These are phyloP conservation scores for Aphaenogaster ashmeadi DNA, from an alignment of 1,140 invertebrate species.

Conservation along the genomic window DNA sequence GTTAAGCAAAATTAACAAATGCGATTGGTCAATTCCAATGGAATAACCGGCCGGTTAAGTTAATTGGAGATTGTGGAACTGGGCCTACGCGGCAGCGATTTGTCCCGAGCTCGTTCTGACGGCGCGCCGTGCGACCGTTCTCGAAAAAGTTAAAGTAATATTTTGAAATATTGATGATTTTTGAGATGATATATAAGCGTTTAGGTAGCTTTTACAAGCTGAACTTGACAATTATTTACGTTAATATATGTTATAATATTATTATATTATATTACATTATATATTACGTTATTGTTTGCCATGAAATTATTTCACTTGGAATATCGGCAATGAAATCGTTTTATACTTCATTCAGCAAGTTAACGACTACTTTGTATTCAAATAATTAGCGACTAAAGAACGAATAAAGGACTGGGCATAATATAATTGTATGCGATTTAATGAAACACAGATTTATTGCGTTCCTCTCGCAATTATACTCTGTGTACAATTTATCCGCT, in stretches of 20 bases:
- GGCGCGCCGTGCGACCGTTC: too few relatives aligned
- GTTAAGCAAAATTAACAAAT: too few relatives aligned
- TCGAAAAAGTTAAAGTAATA: too few relatives aligned
- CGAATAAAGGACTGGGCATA: slow-evolving; percentile 1
- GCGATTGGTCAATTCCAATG: too few relatives aligned
- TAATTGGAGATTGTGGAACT: too few relatives aligned
- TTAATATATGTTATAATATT: background rate
- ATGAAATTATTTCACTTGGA: slow-evolving; percentile 8
- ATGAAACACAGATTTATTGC: slow-evolving; percentile 51
- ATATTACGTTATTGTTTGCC: background rate
- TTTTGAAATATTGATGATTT: too few relatives aligned
- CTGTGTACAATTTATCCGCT: slow-evolving; percentile 40
- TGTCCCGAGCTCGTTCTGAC: too few relatives aligned
- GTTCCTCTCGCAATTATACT: slow-evolving; percentile 29
- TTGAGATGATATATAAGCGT: background rate
- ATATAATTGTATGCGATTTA: slow-evolving; percentile 28
- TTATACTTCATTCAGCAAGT: slow-evolving; percentile 28
- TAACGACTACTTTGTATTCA: slow-evolving; percentile 23
- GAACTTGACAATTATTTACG: background rate
- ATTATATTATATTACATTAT: too few relatives aligned
- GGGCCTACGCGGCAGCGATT: too few relatives aligned
- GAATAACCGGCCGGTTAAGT: too few relatives aligned
- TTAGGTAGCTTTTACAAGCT: background rate
- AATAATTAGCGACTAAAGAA: slow-evolving; percentile 55
- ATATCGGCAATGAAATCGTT: slow-evolving; percentile 4